Evolutionary conservation across 2,888 invertebrate species (phyloP).

Genomic region (Caenorhabditis sulstoni): DNA sequence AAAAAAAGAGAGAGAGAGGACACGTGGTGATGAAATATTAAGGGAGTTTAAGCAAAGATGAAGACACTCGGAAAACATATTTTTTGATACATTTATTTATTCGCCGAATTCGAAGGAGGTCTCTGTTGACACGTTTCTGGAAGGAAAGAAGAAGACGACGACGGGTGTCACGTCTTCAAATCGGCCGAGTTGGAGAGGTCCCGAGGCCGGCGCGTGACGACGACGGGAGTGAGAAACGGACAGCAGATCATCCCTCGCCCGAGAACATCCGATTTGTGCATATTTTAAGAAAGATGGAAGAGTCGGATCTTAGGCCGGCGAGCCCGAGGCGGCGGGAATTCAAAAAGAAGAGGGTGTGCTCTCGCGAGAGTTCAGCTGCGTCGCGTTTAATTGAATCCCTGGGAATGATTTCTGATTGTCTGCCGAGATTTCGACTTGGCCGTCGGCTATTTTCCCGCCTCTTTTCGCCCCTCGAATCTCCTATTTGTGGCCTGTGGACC

Average conservation of each 20-base stretch:
- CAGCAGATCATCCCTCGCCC: no score
- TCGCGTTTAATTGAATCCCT: conserved; percentile 50
- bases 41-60: conserved; percentile 8
- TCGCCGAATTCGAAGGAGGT: conserved; percentile 4
- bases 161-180: no score
- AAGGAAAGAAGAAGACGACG: neutral
- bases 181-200: no score
- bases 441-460: conserved; percentile 22
- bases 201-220: no score
- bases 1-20: neutral
- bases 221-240: no score
- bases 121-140: neutral
- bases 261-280: no score
- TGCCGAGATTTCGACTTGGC: conserved; percentile 37
- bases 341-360: no score
- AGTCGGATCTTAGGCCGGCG: no score
- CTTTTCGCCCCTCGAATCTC: neutral
- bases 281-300: no score
- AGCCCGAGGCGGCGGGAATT: no score
- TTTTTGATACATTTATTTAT: neutral
- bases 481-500: neutral
- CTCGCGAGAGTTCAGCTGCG: no score
- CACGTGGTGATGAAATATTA: conserved; percentile 44
- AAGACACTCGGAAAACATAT: neutral
- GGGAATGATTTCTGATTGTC: conserved; percentile 49